Evolutionary conservation across 2,888 invertebrate species (phyloP).

Genomic region (Tenthredo livida): DNA sequence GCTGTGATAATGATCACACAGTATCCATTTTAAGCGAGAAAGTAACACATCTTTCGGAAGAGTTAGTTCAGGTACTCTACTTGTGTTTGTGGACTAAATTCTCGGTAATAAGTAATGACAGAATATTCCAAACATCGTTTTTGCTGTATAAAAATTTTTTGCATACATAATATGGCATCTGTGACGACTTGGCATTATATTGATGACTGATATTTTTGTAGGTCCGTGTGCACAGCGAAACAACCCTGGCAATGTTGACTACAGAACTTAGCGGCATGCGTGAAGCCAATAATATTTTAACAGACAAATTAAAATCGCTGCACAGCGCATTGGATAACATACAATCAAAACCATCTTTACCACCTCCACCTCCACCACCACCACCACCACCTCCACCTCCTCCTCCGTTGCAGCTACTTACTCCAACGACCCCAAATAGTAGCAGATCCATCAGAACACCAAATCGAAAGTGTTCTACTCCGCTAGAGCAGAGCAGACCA

Average conservation of each 20-base stretch:
- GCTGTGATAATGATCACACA: slow-evolving; percentile 63
- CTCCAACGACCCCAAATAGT: slow-evolving; percentile 63
- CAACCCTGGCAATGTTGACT: slow-evolving; percentile 60
- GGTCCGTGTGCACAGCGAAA: slow-evolving; percentile 63
- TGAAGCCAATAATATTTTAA: slow-evolving; percentile 61
- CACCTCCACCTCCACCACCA: slow-evolving; percentile 54
- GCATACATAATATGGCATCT: neutral
- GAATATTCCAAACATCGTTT: neutral
- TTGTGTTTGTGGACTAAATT: neutral
- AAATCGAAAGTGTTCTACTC: slow-evolving; percentile 67
- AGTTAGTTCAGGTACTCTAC: slow-evolving; percentile 64
- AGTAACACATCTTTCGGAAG: slow-evolving; percentile 61
- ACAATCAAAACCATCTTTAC: slow-evolving; percentile 48
- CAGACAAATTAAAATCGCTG: slow-evolving; percentile 64
- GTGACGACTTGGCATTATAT: neutral
- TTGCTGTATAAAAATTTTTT: neutral
- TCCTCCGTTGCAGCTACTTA: slow-evolving; percentile 52
- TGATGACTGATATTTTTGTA: slow-evolving; percentile 50
- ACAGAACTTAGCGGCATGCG: slow-evolving; percentile 64
- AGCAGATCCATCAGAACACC: slow-evolving; percentile 61
- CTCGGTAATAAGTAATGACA: neutral
- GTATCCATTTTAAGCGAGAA: slow-evolving; percentile 61
- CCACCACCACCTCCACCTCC: slow-evolving; percentile 62
- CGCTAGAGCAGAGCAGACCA: slow-evolving; percentile 66
- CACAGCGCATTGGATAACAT: slow-evolving; percentile 59